phyloP scores from a whole-genome alignment of 1,140 invertebrate genomes.

The Papilio xuthus region DNA sequence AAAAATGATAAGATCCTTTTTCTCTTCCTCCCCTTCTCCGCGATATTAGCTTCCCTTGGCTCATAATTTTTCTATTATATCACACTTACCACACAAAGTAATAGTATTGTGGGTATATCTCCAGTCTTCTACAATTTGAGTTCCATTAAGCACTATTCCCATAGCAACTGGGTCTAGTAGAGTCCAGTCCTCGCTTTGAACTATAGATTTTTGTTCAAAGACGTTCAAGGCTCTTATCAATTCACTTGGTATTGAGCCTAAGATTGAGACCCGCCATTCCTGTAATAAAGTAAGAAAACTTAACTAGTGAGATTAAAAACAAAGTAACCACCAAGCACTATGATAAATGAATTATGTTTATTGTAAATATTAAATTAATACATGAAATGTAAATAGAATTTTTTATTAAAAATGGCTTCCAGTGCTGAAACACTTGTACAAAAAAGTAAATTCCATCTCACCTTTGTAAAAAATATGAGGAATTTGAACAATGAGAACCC shows the following conservation, averaged over 20 bases:
- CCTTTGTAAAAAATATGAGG: too few relatives aligned
- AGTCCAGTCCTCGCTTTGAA: conserved; percentile 40
- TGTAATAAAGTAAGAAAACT: conserved; percentile 42
- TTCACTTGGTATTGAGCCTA: conserved; percentile 56
- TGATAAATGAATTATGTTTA: too few relatives aligned
- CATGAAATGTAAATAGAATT: too few relatives aligned
- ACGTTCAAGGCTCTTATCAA: conserved; percentile 56
- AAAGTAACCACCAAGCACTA: not conserved
- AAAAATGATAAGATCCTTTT: not conserved
- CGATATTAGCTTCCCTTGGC: not conserved
- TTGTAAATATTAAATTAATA: too few relatives aligned
- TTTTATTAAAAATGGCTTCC: too few relatives aligned
- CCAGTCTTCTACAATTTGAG: conserved; percentile 47
- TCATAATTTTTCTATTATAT: not conserved
- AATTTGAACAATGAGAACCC: too few relatives aligned
- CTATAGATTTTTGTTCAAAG: conserved; percentile 55
- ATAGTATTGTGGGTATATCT: conserved; percentile 53
- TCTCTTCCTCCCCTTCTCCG: not conserved
- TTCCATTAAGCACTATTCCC: conserved; percentile 49
- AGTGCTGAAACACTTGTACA: too few relatives aligned
- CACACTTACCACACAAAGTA: conserved; percentile 56
- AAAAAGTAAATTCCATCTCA: too few relatives aligned
- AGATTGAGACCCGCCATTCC: conserved; percentile 57
- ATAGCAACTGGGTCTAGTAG: conserved; percentile 59
- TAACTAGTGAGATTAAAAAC: not conserved